A percentile compares a stretch with the other conserved stretches of the same genome.
Conservation (phyloP, 2,113 vertebrate species). For the Microcebus murinus region DNA sequence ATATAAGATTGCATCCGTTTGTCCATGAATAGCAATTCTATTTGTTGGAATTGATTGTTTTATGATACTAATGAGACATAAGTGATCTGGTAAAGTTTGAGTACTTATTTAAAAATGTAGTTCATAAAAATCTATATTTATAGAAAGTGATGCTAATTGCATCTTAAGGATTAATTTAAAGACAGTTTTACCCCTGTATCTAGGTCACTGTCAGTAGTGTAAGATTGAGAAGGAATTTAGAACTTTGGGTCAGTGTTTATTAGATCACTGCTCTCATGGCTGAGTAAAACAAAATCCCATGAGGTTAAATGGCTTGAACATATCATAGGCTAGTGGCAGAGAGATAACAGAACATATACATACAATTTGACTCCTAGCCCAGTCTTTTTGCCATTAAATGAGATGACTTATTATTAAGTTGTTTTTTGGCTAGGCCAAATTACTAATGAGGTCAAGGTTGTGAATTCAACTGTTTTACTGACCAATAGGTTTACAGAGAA, state of each 20-base stretch:
- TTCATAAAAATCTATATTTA: slow-evolving; percentile 3
- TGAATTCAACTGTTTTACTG: slow-evolving; percentile 52
- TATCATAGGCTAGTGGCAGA: background rate
- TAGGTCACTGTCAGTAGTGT: background rate
- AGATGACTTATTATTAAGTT: slow-evolving; percentile 33
- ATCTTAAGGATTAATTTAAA: background rate
- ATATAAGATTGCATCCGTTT: background rate
- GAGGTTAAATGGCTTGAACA: slow-evolving; percentile 3
- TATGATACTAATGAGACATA: background rate
- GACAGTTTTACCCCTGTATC: background rate
- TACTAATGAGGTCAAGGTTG: slow-evolving; percentile 56
- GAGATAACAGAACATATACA: background rate
- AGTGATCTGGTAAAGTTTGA: background rate
- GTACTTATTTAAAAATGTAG: background rate
- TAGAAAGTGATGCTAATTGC: background rate
- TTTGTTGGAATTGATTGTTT: background rate
- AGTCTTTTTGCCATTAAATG: background rate
- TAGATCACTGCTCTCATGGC: background rate
- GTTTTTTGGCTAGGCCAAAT: slow-evolving; percentile 62
- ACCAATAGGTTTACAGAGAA: slow-evolving; percentile 10
- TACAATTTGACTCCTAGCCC: background rate
- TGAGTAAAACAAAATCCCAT: background rate
- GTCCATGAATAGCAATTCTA: background rate
- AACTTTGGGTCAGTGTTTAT: background rate
- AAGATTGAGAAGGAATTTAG: background rate